phyloP scores from a whole-genome alignment of 2,113 vertebrate genomes.

The Isurus oxyrinchus region DNA sequence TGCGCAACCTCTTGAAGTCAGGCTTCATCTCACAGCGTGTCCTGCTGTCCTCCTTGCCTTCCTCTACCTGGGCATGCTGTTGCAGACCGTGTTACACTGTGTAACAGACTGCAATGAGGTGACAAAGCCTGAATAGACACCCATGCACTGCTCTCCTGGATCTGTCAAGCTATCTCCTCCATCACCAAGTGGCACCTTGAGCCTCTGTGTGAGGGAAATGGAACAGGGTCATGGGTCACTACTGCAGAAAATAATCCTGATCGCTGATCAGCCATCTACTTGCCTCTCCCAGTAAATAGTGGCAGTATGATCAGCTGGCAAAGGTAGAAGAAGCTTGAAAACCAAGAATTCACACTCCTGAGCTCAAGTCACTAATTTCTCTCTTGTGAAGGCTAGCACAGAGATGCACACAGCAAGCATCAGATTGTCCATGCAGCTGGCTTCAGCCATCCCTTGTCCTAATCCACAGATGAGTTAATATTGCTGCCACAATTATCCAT shows the following conservation, averaged over 20 bases:
- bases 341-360: not conserved
- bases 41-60: not conserved
- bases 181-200: not conserved
- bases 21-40: not conserved
- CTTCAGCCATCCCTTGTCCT: not conserved
- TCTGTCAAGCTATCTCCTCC: not conserved
- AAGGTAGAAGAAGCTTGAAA: not conserved
- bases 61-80: not conserved
- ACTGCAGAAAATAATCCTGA: not conserved
- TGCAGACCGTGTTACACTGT: not conserved
- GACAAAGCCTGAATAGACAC: not conserved
- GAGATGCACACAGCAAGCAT: not conserved
- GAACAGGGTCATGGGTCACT: not conserved
- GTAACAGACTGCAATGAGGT: not conserved
- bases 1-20: not conserved
- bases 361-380: not conserved
- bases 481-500: not conserved
- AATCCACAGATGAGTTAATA: not conserved
- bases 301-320: not conserved
- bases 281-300: not conserved
- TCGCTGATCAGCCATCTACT: not conserved
- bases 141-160: not conserved
- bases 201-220: not conserved
- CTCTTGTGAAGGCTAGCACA: not conserved
- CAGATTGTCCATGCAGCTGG: not conserved